Evolutionary conservation across 2,113 vertebrate genomes (phyloP).

Genomic region (Passer domesticus): DNA sequence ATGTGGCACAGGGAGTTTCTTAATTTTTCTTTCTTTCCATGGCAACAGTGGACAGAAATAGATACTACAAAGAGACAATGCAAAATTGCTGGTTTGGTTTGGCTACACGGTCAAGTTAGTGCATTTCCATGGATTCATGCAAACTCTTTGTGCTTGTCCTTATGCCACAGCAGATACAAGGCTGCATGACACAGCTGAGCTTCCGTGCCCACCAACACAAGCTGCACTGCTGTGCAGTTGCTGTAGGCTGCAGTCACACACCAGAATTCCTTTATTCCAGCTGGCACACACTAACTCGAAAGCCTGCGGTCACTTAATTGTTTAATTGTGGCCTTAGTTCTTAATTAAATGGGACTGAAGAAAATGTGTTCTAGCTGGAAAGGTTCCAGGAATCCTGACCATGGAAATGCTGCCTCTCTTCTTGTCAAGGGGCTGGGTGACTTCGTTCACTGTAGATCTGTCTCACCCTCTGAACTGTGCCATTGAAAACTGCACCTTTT

Average conservation of each 20-base stretch:
- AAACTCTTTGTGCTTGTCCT: neutral
- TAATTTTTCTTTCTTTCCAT: neutral
- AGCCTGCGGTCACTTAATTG: neutral
- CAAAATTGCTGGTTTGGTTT: neutral
- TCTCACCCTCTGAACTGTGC: neutral
- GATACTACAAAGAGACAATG: neutral
- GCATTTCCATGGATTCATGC: neutral
- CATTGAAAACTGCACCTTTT: neutral
- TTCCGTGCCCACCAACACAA: neutral
- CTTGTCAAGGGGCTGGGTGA: neutral
- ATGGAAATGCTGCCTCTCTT: neutral
- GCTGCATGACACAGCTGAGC: neutral
- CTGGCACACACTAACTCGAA: neutral
- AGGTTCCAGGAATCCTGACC: neutral
- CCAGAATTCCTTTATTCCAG: neutral
- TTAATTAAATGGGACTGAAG: neutral
- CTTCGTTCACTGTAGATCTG: neutral
- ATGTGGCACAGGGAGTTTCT: neutral
- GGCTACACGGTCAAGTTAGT: neutral
- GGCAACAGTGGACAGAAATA: neutral
- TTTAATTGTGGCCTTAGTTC: neutral
- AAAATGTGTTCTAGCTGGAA: neutral
- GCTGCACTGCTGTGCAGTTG: neutral
- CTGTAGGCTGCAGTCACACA: neutral
- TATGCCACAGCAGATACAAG: neutral